These are phyloP conservation scores for Lapara coniferarum DNA, from an alignment of 2,888 invertebrate genomes.

Conservation along the genomic window DNA sequence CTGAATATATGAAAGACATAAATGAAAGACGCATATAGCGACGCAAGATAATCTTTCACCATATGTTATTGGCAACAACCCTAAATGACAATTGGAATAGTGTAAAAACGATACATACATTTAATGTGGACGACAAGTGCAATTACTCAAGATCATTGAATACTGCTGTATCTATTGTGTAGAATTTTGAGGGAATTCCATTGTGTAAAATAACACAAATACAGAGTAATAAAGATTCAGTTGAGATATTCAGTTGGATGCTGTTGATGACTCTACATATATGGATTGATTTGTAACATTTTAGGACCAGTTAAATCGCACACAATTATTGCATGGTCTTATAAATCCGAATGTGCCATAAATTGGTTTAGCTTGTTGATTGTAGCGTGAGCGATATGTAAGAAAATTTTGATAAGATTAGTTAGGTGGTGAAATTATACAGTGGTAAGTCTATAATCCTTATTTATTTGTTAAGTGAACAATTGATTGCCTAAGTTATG, in stretches of 20 bases:
- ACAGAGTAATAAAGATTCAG: constrained; percentile 3
- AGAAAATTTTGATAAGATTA: constrained; percentile 7
- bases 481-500: constrained; percentile 17
- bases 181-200: constrained; percentile 69
- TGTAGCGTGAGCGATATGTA: constrained; percentile 6
- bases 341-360: constrained; percentile 27
- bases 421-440: constrained; percentile 21
- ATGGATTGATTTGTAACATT: constrained; percentile 4
- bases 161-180: constrained; percentile 26
- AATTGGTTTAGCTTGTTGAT: constrained; percentile 24
- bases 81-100: background rate
- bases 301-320: background rate
- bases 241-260: constrained; percentile 2
- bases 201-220: constrained; percentile 33
- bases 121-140: constrained; percentile 60
- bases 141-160: constrained; percentile 45
- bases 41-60: background rate
- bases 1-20: background rate
- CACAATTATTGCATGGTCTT: constrained; percentile 14
- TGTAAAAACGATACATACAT: background rate
- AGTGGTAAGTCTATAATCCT: constrained; percentile 20
- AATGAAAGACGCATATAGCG: background rate
- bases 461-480: constrained; percentile 22
- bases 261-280: background rate
- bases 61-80: background rate